Evolutionary conservation across 2,888 invertebrate genomes (phyloP), one percentile per base, ranked within the genome.

Genomic region (Cloeon dipterum): DNA sequence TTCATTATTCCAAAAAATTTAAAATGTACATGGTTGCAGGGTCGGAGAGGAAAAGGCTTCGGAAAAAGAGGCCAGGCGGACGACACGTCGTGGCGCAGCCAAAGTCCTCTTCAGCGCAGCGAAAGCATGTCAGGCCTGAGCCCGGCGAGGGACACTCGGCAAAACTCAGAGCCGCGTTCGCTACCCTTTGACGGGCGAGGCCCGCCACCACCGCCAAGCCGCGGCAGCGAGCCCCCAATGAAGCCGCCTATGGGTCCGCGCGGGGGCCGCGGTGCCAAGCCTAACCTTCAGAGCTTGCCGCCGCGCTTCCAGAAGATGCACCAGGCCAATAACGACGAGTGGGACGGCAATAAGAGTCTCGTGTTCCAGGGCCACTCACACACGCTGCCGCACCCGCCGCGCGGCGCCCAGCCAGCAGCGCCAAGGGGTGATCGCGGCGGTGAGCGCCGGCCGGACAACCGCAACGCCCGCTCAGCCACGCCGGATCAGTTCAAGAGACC

Each of bases 81-180:
- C n/a, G n/a, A n/a, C n/a, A n/a, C n/a, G n/a, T n/a, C n/a, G 29
- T 29, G 29, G 29, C 29, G 29, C 7, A n/a, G 13, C 8, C 13
- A 29, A 5, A 29, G 29, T 29, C 29, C 29, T 5, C n/a, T 29
- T 29, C 16, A 29, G 14, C n/a, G 29, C 7, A 29, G 29, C 16
- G 29, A 29, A 29, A 29, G 29, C 16, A 14, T 29, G 5, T 11
- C 29, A 8, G 29, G 29, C 16, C 29, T 29, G 10, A 14, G 13
- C 5, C 37, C 44, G 47, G 29, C 45, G 38, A 55, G 60, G 46
- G 55, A 58, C 47, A 51, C 52, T 45, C 59, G 66, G 43, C 66
- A 71, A 56, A 64, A 66, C 40, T 74, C 74, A 25, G 74, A 74
- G 53, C 68, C 73, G 39, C 64, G 72, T 47, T 65, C 64, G 44